Conservation (phyloP, 2,113 vertebrate species). For the Cyanocitta stelleri region DNA sequence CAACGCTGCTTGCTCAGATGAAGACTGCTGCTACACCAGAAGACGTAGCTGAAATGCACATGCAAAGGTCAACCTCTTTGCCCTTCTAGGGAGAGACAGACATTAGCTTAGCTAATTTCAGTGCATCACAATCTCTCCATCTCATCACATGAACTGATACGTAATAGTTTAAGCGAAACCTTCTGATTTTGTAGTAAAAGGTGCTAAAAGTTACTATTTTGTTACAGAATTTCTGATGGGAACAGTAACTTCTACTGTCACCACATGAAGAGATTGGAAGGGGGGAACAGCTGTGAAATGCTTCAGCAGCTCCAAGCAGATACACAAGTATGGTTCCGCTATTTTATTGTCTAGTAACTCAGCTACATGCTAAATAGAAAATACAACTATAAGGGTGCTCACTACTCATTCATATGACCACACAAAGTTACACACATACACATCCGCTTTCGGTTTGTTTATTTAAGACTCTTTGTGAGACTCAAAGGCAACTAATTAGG, state of each 20-base stretch:
- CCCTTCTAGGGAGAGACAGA: not conserved
- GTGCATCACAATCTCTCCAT: not conserved
- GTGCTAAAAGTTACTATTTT: not conserved
- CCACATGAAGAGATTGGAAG: not conserved
- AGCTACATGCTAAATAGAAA: not conserved
- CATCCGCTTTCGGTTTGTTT: constrained; percentile 22
- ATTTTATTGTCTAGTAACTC: not conserved
- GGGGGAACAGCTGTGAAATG: not conserved
- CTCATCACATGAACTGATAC: not conserved
- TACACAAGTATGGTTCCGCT: not conserved
- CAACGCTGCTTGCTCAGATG: not conserved
- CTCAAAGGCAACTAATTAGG: constrained; percentile 35
- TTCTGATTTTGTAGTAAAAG: not conserved
- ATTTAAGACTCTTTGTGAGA: constrained; percentile 1
- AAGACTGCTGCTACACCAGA: not conserved
- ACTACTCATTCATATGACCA: not conserved
- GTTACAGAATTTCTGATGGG: not conserved
- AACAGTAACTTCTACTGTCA: not conserved
- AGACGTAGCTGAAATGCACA: not conserved
- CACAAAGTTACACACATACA: not conserved
- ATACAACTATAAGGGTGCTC: not conserved
- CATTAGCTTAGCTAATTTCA: not conserved
- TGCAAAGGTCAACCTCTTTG: not conserved
- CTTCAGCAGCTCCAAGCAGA: not conserved
- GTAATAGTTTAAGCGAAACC: not conserved